Base-by-base conservation (phyloP, 2,797 vertebrate genomes). In the Cygnus olor region DNA sequence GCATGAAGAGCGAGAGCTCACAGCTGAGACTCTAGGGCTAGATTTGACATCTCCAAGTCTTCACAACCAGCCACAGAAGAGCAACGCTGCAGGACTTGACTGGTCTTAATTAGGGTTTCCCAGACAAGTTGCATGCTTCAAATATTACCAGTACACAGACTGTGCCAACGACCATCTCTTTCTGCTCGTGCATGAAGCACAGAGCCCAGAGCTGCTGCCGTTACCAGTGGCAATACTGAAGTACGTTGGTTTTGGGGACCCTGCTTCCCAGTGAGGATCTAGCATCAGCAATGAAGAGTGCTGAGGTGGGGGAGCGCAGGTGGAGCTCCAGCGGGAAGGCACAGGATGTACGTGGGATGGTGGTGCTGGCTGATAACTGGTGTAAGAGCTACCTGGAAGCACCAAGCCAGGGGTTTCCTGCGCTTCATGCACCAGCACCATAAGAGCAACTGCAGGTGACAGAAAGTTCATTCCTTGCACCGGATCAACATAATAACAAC, bases 401-500 rank as follows among this genome's bases (percentile, higher is more conserved):
- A 80, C 12, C 14, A 45, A 32, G 14, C 30, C 47, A 86, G 80
- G 61, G 82, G 22, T 11, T 70, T 63, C 42, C 54, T 14, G 10
- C 18, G 24, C 51, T 61, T 79, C 61, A 9, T 57, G 38, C 45
- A 51, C 15, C 7, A 51, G 32, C 7, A 58, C 36, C 4, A 0
- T 25, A 38, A 66, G 6, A 58, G 14, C 2, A 3, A 85, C 36
- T 22, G 11, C 13, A 66, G 57, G 8, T 24, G 30, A 21, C 57
- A 70, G 69, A 73, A 80, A 6, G 12, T 2, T 0, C 17, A 15
- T 78, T 86, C 64, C 58, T 73, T 70, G 34, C 25, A 11, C 47
- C 57, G 19, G 28, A 13, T 0, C 0, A 2, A 34, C 5, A 7
- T 15, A 19, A 19, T 30, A 45, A 45, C 1, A 74, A 54, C 61